phyloP scores from a whole-genome alignment of 2,113 vertebrate genomes.

The Sinocyclocheilus grahami region DNA sequence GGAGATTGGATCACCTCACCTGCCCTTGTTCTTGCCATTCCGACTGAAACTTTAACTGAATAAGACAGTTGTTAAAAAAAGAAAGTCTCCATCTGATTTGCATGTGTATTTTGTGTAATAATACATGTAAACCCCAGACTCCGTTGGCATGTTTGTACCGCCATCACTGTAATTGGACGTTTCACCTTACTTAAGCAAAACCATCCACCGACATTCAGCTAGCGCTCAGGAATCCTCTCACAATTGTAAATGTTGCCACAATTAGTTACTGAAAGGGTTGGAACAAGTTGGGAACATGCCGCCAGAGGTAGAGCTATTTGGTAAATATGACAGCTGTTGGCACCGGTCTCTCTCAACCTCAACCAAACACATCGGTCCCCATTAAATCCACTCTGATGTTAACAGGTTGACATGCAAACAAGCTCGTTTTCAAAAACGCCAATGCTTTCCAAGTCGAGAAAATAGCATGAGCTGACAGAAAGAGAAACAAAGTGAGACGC shows the following conservation, averaged over 20 bases:
- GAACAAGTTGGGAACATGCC: conserved; percentile 49
- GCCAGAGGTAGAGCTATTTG: conserved; percentile 43
- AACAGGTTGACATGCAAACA: conserved; percentile 47
- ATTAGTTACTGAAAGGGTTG: conserved; percentile 20
- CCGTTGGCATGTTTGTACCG: conserved; percentile 14
- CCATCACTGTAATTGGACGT: conserved; percentile 13
- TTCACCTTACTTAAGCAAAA: conserved; percentile 9
- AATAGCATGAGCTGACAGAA: conserved; percentile 31
- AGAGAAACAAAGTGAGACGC: conserved; percentile 34
- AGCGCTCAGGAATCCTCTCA: conserved; percentile 9
- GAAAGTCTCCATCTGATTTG: neutral
- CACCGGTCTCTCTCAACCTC: conserved; percentile 22
- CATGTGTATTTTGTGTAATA: neutral
- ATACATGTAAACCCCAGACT: conserved; percentile 12
- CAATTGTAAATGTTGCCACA: conserved; percentile 46
- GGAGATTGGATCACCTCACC: neutral
- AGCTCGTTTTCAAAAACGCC: conserved; percentile 23
- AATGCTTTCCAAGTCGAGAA: conserved; percentile 20
- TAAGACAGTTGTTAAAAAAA: neutral
- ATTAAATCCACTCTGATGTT: conserved; percentile 32
- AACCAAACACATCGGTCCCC: neutral
- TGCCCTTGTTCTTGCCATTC: neutral
- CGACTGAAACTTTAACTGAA: neutral
- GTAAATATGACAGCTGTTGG: conserved; percentile 55
- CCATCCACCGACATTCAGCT: neutral